A percentile compares a stretch with the other conserved stretches of the same genome.
Evolutionary conservation across 2,113 vertebrate genomes (phyloP).

Genomic region (Crotalus helleri): DNA sequence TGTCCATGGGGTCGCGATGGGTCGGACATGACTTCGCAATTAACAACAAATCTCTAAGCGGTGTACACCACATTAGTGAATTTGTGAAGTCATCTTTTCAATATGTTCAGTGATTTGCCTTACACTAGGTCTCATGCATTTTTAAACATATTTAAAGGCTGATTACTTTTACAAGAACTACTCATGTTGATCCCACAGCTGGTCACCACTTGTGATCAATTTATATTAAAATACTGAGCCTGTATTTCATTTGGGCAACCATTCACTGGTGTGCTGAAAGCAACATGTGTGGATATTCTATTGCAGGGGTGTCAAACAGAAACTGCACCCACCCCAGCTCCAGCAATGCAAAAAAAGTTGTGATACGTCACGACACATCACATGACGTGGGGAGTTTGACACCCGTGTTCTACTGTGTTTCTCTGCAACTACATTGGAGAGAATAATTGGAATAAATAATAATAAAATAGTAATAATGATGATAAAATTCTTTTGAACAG

Average conservation of each 20-base stretch:
- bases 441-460: not conserved
- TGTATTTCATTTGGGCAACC: too few species aligned
- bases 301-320: too few species aligned
- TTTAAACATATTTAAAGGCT: not conserved
- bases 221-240: not conserved
- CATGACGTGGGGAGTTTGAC: too few species aligned
- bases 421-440: fast-evolving
- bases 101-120: not conserved
- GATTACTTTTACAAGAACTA: not conserved
- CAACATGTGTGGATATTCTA: not conserved
- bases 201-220: not conserved
- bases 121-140: not conserved
- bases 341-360: too few species aligned
- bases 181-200: not conserved
- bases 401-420: not conserved
- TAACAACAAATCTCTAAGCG: too few species aligned
- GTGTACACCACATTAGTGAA: not conserved
- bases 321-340: too few species aligned
- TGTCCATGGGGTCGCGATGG: too few species aligned
- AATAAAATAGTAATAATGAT: not conserved
- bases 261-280: too few species aligned
- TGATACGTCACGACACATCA: too few species aligned
- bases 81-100: not conserved
- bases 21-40: too few species aligned
- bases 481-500: not conserved